phyloP scores from a whole-genome alignment of 1,140 invertebrate species.

The Piezodorus guildinii region DNA sequence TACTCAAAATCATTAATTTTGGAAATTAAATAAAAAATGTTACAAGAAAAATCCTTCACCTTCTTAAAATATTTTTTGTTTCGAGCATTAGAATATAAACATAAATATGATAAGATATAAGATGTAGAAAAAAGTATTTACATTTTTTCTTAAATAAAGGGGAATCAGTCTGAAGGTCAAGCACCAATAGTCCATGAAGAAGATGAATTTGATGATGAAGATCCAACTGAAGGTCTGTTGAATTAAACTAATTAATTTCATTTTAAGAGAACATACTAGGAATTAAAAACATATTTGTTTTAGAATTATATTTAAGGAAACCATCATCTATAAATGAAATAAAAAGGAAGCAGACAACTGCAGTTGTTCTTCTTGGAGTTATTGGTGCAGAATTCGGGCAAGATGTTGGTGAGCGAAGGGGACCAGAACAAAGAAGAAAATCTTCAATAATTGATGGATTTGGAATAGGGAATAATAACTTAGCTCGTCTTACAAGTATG shows the following conservation, averaged over 20 bases:
- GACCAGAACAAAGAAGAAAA: conserved; percentile 46
- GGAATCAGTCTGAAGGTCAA: conserved; percentile 3
- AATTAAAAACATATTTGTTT: conserved; percentile 20
- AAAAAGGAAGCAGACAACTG: conserved; percentile 90
- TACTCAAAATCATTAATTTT: no score
- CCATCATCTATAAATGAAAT: conserved; percentile 75
- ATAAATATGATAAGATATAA: no score
- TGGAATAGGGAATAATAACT: conserved; percentile 80
- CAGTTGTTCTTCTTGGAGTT: conserved; percentile 90
- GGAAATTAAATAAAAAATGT: no score
- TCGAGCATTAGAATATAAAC: no score
- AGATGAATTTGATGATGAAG: conserved; percentile 76
- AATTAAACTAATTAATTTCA: neutral
- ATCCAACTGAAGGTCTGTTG: conserved; percentile 40
- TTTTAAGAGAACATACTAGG: neutral
- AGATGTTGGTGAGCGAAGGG: conserved; percentile 44
- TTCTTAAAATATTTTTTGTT: no score
- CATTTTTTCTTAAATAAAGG: neutral
- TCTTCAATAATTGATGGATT: conserved; percentile 81
- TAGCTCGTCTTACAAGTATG: conserved; percentile 78
- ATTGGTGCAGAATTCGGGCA: conserved; percentile 97
- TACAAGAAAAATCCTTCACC: no score
- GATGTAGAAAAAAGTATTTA: no score
- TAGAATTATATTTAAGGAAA: conserved; percentile 50
- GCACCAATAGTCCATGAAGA: conserved; percentile 40